Conservation (phyloP, 2,888 invertebrate species). For the Nomada flava region DNA sequence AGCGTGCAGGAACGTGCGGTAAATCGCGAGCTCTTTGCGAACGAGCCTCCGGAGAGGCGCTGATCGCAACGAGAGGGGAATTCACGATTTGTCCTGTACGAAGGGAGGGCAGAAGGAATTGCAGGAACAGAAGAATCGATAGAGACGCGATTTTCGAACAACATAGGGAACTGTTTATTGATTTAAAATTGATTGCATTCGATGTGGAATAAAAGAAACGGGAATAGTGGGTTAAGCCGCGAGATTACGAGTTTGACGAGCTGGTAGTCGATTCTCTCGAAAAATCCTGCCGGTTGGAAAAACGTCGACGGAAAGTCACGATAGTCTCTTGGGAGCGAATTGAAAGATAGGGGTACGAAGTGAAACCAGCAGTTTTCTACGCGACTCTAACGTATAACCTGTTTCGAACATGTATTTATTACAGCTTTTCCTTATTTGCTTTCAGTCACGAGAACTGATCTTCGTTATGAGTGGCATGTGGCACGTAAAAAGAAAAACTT, state of each 20-base stretch:
- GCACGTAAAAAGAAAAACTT: slow-evolving; percentile 16
- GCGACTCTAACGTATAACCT: slow-evolving; percentile 39
- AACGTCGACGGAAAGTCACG: slow-evolving; percentile 31
- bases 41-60: not conserved
- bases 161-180: not conserved
- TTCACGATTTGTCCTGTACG: slow-evolving; percentile 54
- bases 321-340: slow-evolving; percentile 44
- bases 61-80: slow-evolving; percentile 47
- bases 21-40: slow-evolving; percentile 19
- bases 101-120: not conserved
- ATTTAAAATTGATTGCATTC: not conserved
- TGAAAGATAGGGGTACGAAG: slow-evolving; percentile 45
- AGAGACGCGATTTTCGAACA: slow-evolving; percentile 8
- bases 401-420: slow-evolving; percentile 57
- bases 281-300: slow-evolving; percentile 23
- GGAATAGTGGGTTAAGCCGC: slow-evolving; percentile 3
- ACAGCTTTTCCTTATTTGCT: slow-evolving; percentile 58
- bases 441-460: slow-evolving; percentile 56
- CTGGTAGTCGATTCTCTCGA: slow-evolving; percentile 1
- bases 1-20: slow-evolving; percentile 60
- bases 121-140: no score
- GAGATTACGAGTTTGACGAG: slow-evolving; percentile 15
- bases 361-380: slow-evolving; percentile 57
- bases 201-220: slow-evolving; percentile 1
- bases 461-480: slow-evolving; percentile 44